These are phyloP conservation scores for Lingula anatina DNA, from an alignment of 2,888 invertebrate species.

Conservation along the genomic window DNA sequence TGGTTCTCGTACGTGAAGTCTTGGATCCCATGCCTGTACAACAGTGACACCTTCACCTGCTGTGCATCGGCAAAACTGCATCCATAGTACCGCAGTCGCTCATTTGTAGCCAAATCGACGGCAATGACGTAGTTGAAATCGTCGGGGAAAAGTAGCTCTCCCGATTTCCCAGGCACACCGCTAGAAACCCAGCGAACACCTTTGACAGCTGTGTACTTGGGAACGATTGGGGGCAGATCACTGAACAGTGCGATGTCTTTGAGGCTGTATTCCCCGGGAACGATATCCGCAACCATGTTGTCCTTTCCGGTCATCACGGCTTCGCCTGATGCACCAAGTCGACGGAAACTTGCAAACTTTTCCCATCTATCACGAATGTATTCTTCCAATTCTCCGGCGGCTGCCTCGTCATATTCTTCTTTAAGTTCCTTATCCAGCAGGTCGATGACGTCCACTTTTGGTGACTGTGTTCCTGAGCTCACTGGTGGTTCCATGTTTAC, in stretches of 20 bases:
- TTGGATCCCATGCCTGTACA: conserved; percentile 17
- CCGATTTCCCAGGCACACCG: conserved; percentile 9
- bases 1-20: conserved; percentile 20
- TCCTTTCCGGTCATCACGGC: conserved; percentile 13
- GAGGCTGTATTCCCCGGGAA: conserved; percentile 15
- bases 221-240: conserved; percentile 14
- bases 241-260: conserved; percentile 14
- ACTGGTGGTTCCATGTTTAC: conserved; percentile 4
- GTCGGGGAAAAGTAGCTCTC: conserved; percentile 13
- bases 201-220: conserved; percentile 13
- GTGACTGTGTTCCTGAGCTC: no score
- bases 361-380: conserved; percentile 16
- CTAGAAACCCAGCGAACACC: conserved; percentile 12
- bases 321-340: conserved; percentile 13
- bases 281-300: conserved; percentile 14
- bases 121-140: conserved; percentile 13
- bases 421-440: conserved; percentile 7
- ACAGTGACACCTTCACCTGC: conserved; percentile 12
- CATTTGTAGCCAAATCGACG: conserved; percentile 15
- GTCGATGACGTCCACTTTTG: not conserved
- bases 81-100: conserved; percentile 16
- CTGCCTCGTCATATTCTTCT: conserved; percentile 6
- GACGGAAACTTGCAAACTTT: conserved; percentile 13
- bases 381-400: conserved; percentile 8
- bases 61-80: conserved; percentile 14